phyloP scores from a whole-genome alignment of 2,888 invertebrate genomes.

The Drosophila bunnanda region DNA sequence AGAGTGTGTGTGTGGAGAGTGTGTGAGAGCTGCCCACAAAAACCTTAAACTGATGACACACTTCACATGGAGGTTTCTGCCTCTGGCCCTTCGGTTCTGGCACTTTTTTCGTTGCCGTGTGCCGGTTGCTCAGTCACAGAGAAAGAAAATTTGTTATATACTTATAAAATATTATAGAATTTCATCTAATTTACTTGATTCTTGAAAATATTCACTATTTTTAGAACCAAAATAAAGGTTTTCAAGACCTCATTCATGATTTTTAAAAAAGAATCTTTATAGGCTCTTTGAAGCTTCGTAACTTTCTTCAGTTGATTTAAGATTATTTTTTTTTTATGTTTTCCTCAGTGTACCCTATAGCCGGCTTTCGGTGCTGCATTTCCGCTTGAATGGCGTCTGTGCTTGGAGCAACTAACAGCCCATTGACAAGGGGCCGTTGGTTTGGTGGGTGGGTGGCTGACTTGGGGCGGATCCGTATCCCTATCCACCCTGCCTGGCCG shows the following conservation, averaged over 20 bases:
- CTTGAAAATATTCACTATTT: no score
- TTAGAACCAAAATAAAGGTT: background rate
- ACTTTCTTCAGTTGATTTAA: background rate
- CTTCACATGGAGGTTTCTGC: slow-evolving; percentile 75
- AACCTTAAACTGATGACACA: slow-evolving; percentile 81
- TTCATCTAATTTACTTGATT: no score
- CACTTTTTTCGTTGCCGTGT: slow-evolving; percentile 33
- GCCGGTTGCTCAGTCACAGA: slow-evolving; percentile 13
- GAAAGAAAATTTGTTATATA: background rate
- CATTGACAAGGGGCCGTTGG: slow-evolving; percentile 40
- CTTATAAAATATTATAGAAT: no score
- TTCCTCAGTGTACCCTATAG: slow-evolving; percentile 15
- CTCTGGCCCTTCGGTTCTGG: slow-evolving; percentile 53
- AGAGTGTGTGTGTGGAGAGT: slow-evolving; percentile 15
- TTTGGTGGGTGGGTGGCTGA: slow-evolving; percentile 2
- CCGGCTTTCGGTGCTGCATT: slow-evolving; percentile 73
- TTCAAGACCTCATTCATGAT: background rate
- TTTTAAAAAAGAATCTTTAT: no score
- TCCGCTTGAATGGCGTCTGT: slow-evolving; percentile 77
- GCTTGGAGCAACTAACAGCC: slow-evolving; percentile 71
- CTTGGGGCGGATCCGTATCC: slow-evolving; percentile 14
- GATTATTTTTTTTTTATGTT: rapidly evolving
- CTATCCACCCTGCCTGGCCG: background rate
- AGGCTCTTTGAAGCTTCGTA: background rate
- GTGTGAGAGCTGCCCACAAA: slow-evolving; percentile 66